Conservation (phyloP, 2,888 invertebrate genomes). For the Eristalis arbustorum region DNA sequence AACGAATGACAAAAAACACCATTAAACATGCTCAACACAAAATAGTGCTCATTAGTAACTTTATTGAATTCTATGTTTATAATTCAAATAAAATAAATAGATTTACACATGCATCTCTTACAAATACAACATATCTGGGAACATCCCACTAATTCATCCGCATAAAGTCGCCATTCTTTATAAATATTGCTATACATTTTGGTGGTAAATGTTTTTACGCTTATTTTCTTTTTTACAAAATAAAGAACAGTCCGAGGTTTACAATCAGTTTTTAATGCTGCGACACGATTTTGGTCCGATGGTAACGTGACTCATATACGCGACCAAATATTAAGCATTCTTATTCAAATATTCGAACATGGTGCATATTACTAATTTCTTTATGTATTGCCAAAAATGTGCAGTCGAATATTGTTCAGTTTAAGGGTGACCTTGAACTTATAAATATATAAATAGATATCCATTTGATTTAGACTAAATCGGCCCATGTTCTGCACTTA, state of each 20-base stretch:
- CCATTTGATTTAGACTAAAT: background rate
- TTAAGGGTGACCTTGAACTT: background rate
- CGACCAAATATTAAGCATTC: slow-evolving; percentile 17
- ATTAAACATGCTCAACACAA: background rate
- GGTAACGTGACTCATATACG: slow-evolving; percentile 14
- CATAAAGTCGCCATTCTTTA: slow-evolving; percentile 19
- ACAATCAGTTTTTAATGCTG: slow-evolving; percentile 61
- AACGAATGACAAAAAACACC: background rate
- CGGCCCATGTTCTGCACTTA: background rate
- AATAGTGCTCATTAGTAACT: slow-evolving; percentile 54
- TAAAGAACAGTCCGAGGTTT: slow-evolving; percentile 57
- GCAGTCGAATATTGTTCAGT: slow-evolving; percentile 2
- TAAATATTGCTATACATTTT: slow-evolving; percentile 48
- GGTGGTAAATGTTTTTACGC: slow-evolving; percentile 16
- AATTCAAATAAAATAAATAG: slow-evolving; percentile 7
- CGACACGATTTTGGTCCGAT: slow-evolving; percentile 50
- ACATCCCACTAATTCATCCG: slow-evolving; percentile 13
- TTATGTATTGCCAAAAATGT: background rate
- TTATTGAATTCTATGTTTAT: slow-evolving; percentile 45
- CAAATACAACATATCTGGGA: slow-evolving; percentile 7
- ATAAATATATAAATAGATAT: background rate
- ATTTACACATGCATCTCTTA: background rate
- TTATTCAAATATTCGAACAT: background rate
- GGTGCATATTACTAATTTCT: slow-evolving; percentile 13
- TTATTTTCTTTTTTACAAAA: slow-evolving; percentile 28